These are phyloP conservation scores for Equus przewalskii DNA, from an alignment of 2,113 vertebrate species.

Conservation along the genomic window DNA sequence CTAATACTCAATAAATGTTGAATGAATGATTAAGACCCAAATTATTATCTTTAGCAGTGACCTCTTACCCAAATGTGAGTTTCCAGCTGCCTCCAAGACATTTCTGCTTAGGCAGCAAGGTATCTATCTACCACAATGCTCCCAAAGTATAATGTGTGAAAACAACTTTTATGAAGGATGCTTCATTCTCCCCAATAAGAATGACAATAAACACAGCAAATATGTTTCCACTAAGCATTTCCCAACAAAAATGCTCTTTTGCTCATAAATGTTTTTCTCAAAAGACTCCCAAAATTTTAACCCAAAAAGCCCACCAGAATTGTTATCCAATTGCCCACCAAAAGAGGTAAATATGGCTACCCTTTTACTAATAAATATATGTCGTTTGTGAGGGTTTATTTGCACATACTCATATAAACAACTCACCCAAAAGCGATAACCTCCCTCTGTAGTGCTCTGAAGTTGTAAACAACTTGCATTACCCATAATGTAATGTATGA, in stretches of 20 bases:
- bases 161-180: not conserved
- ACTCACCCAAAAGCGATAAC: not conserved
- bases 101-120: not conserved
- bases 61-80: not conserved
- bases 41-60: not conserved
- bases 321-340: not conserved
- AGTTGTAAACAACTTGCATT: not conserved
- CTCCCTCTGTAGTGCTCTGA: not conserved
- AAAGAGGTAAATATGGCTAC: not conserved
- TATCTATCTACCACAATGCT: not conserved
- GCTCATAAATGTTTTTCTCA: not conserved
- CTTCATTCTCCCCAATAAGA: not conserved
- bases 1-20: not conserved
- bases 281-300: not conserved
- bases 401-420: not conserved
- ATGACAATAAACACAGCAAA: not conserved
- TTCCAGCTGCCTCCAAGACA: not conserved
- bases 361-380: not conserved
- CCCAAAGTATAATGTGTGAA: not conserved
- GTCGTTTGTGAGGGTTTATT: not conserved
- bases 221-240: not conserved
- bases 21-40: not conserved
- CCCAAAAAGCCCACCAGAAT: not conserved
- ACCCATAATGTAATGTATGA: not conserved
- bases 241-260: not conserved